phyloP scores from a whole-genome alignment of 2,113 vertebrate genomes.

The Pelodiscus sinensis region DNA sequence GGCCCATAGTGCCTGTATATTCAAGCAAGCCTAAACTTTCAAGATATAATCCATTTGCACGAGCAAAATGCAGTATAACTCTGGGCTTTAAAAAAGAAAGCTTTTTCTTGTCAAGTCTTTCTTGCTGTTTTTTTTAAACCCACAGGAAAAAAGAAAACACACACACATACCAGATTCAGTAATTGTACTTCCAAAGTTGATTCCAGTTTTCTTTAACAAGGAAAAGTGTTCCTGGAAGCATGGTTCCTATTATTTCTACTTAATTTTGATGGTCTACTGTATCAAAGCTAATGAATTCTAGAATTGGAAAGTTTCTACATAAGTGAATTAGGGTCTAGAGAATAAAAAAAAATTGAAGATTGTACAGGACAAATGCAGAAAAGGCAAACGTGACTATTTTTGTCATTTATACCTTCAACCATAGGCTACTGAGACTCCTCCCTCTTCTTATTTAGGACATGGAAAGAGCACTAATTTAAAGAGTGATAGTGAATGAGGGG shows the following conservation, averaged over 20 bases:
- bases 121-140: too few relatives aligned
- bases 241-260: slow-evolving; percentile 57
- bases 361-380: neutral
- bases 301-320: slow-evolving; percentile 45
- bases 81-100: neutral
- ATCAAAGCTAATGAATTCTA: slow-evolving; percentile 61
- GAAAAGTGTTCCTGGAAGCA: slow-evolving; percentile 62
- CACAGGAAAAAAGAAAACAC: neutral
- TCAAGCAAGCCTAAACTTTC: neutral
- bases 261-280: slow-evolving; percentile 57
- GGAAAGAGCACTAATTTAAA: neutral
- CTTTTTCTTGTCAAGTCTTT: neutral
- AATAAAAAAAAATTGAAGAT: neutral
- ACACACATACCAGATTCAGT: neutral
- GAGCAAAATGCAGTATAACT: neutral
- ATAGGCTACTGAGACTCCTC: neutral
- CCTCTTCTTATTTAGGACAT: neutral
- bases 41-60: neutral
- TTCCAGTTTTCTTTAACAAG: slow-evolving; percentile 50
- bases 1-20: neutral
- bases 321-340: neutral
- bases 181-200: slow-evolving; percentile 44
- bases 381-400: neutral
- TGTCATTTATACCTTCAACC: neutral
- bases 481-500: neutral